Percentiles rank a stretch among this genome's conserved stretches.
These are phyloP conservation scores for Neoarius graeffei DNA, from an alignment of 2,113 vertebrate species.

Conservation along the genomic window DNA sequence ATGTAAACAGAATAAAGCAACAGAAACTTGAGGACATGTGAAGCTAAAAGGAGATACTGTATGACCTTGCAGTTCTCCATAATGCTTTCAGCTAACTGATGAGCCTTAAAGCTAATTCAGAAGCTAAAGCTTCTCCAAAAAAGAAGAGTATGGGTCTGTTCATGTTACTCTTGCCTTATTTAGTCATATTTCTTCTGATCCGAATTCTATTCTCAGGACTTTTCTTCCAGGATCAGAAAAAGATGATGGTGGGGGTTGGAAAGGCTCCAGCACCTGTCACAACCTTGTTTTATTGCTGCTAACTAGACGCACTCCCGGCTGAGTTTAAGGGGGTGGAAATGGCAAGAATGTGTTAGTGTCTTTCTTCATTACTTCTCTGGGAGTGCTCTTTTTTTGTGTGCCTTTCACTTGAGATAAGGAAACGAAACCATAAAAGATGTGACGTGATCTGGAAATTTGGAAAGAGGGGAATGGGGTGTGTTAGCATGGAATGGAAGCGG, in stretches of 20 bases:
- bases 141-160: not conserved
- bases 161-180: conserved; percentile 65
- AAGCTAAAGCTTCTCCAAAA: conserved; percentile 21
- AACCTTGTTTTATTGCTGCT: conserved; percentile 52
- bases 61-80: conserved; percentile 6
- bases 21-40: not conserved
- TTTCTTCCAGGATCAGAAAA: conserved; percentile 53
- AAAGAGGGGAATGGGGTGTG: not conserved
- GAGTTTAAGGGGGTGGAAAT: conserved; percentile 16
- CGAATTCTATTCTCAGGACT: conserved; percentile 43
- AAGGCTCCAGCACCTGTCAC: conserved; percentile 44
- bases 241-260: conserved; percentile 45
- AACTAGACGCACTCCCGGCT: conserved; percentile 26
- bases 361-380: conserved; percentile 12
- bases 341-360: conserved; percentile 8
- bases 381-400: not conserved
- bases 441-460: not conserved
- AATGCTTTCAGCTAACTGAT: not conserved
- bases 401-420: not conserved
- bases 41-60: conserved; percentile 27
- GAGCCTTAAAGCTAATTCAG: not conserved
- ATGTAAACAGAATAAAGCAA: conserved; percentile 13
- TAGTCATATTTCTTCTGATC: conserved; percentile 60
- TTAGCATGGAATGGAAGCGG: not conserved
- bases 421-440: not conserved